Conservation (phyloP, 2,113 vertebrate species). For the Xiphophorus hellerii region DNA sequence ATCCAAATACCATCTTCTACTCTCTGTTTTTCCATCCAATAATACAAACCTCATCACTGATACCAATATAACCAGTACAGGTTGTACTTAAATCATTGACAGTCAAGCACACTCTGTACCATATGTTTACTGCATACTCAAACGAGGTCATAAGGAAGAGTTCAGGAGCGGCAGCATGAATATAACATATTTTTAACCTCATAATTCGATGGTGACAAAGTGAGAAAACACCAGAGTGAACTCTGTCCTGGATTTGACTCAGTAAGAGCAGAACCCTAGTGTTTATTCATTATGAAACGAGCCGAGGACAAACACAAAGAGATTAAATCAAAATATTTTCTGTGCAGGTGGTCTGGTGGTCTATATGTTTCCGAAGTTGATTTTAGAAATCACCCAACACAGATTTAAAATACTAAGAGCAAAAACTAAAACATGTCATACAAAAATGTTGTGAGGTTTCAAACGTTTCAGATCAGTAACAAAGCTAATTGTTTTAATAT, state of each 20-base stretch:
- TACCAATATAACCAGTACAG: background rate
- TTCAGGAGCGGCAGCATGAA: background rate
- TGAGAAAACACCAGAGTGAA: slow-evolving; percentile 6
- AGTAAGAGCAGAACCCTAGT: slow-evolving; percentile 9
- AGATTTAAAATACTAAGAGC: slow-evolving; percentile 1
- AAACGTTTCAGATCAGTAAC: background rate
- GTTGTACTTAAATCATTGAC: background rate
- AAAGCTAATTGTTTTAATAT: background rate
- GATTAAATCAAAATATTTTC: slow-evolving; percentile 2
- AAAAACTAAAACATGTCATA: slow-evolving; percentile 1
- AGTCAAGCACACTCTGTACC: too few relatives aligned
- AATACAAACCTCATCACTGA: background rate
- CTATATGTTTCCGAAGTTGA: slow-evolving; percentile 4
- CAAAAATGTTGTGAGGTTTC: background rate
- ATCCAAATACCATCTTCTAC: too few relatives aligned
- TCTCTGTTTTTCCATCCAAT: background rate
- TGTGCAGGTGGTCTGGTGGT: background rate
- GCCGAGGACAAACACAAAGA: slow-evolving; percentile 8
- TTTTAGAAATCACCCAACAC: background rate
- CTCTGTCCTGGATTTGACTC: slow-evolving; percentile 24
- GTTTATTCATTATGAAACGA: slow-evolving; percentile 25
- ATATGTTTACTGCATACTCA: background rate
- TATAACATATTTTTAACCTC: background rate
- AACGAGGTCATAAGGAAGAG: background rate
- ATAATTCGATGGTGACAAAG: slow-evolving; percentile 2